Percentiles rank a stretch among this genome's conserved stretches.
phyloP scores from a whole-genome alignment of 2,113 vertebrate species.

The Proteles cristata region DNA sequence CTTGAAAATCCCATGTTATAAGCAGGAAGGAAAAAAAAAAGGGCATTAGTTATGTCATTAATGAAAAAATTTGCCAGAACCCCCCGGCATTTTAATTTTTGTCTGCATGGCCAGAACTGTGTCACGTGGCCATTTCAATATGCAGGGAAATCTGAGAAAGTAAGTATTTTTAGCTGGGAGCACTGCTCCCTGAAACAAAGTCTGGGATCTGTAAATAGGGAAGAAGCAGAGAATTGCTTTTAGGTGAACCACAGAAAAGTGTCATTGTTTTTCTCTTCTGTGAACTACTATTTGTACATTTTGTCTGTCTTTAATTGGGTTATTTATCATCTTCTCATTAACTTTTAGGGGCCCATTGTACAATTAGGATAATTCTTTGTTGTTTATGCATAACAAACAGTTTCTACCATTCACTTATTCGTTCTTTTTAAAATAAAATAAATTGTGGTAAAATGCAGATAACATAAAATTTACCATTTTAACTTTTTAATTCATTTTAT shows the following conservation, averaged over 20 bases:
- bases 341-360: background rate
- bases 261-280: background rate
- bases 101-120: background rate
- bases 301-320: background rate
- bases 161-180: background rate
- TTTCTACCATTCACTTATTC: background rate
- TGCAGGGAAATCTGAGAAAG: background rate
- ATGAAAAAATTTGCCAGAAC: background rate
- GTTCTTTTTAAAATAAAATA: background rate
- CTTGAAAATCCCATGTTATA: background rate
- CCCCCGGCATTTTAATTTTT: background rate
- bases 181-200: background rate
- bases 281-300: background rate
- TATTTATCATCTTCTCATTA: background rate
- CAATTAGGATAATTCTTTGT: background rate
- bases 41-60: background rate
- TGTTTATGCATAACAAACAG: background rate
- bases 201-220: background rate
- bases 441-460: background rate
- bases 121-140: background rate
- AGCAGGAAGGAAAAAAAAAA: background rate
- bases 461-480: background rate
- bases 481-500: background rate
- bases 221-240: background rate
- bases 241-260: background rate